Evolutionary conservation across 2,888 invertebrate species (phyloP), one percentile per base, ranked within the genome.

Genomic region (Temnothorax rugatulus): DNA sequence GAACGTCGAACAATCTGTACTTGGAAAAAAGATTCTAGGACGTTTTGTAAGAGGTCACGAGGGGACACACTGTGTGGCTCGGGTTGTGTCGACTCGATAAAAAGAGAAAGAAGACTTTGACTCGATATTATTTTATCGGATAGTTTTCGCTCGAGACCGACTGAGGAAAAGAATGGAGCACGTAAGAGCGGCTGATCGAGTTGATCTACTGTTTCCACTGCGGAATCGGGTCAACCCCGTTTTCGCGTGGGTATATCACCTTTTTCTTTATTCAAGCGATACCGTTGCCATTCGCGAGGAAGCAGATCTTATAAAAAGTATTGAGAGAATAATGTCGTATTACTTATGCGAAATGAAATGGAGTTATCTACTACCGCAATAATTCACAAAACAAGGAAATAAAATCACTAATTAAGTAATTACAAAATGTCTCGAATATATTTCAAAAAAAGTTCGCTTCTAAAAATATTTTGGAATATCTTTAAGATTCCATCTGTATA

Each of bases 191-290:
- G 68, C 71, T 81, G 89, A 86, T 89, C 89, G 82, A 82, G 66
- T 87, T 88, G 89, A 89, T 89, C 86, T 88, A 86, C 83, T 71
- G 87, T 85, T 89, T 87, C 82, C 83, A 87, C 85, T 75, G 47
- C 44, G 66, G 73, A 88, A 88, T 83, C 76, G 84, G 88, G 88
- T 84, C 86, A 84, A 86, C 63, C 82, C 68, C 82, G 76, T 75
- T 84, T 89, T 73, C 83, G 41, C 69, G 15, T 38, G 68, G 64
- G 54, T 64, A 88, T 74, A 69, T 76, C 82, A 71, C 47, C 64
- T 71, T 74, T 63, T 87, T 75, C 77, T 74, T 74, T 82, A 84
- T 86, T 86, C 86, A 73, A 50, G 50, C 85, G 77, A 83, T 76
- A 63, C 47, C 73, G 38, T 41, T 38, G 59, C 50, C 8, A 38